phyloP scores from a whole-genome alignment of 2,888 invertebrate genomes.

The Hemicrepidius hirtus region DNA sequence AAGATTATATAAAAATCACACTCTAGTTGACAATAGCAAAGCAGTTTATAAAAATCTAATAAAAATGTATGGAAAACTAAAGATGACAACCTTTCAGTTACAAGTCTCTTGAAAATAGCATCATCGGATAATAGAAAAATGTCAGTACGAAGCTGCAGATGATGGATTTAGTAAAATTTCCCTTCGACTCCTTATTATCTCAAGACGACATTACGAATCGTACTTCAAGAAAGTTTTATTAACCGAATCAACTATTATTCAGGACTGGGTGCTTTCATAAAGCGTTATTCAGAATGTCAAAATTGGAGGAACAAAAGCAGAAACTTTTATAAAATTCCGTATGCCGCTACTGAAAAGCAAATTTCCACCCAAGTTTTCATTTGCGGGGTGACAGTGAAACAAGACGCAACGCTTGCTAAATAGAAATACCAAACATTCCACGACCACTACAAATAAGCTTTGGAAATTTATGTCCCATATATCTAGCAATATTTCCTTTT shows the following conservation, averaged over 20 bases:
- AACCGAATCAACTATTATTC: constrained; percentile 6
- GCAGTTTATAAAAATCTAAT: too few species aligned
- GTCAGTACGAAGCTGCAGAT: constrained; percentile 1
- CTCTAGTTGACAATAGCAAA: too few species aligned
- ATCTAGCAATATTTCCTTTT: constrained; percentile 26
- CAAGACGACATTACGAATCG: background rate
- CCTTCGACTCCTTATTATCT: constrained; percentile 6
- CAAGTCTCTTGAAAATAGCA: background rate
- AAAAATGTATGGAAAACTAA: background rate
- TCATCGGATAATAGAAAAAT: background rate
- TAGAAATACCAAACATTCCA: constrained; percentile 18
- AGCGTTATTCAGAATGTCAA: too few species aligned
- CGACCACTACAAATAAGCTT: background rate
- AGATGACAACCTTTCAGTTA: background rate
- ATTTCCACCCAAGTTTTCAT: constrained; percentile 1
- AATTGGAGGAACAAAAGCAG: background rate
- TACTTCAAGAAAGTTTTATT: constrained; percentile 1
- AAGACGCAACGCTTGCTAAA: constrained; percentile 24
- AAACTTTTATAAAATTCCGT: background rate
- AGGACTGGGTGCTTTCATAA: background rate
- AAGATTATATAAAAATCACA: too few species aligned
- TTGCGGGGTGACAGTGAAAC: constrained; percentile 6
- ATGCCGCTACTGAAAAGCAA: background rate
- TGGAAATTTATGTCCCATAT: constrained; percentile 32
- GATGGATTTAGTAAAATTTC: constrained; percentile 3